These are phyloP conservation scores for Etheostoma cragini DNA, from an alignment of 2,113 vertebrate genomes.

Conservation along the genomic window DNA sequence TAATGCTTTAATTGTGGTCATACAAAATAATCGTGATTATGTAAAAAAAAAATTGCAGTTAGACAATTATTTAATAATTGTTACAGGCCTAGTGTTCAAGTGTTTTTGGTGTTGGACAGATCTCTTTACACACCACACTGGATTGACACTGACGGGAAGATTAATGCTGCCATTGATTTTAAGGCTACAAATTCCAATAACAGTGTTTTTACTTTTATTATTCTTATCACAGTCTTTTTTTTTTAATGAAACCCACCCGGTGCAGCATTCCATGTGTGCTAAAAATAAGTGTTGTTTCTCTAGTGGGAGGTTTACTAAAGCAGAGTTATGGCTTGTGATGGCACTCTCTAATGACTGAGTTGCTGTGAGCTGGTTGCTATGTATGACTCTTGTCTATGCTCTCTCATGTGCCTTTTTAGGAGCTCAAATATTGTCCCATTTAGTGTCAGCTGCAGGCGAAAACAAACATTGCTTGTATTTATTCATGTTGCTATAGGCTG, in stretches of 20 bases:
- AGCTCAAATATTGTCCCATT: constrained; percentile 60
- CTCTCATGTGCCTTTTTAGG: constrained; percentile 45
- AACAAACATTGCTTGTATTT: constrained; percentile 46
- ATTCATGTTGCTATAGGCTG: constrained; percentile 31
- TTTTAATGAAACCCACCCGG: not conserved
- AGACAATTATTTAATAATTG: too few relatives aligned
- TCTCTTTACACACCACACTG: not conserved
- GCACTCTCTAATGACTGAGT: constrained; percentile 45
- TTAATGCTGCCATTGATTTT: not conserved
- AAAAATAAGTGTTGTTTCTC: constrained; percentile 34
- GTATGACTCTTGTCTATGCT: constrained; percentile 30
- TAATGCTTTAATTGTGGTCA: too few relatives aligned
- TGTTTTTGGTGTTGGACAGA: constrained; percentile 22
- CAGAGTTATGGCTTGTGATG: constrained; percentile 30
- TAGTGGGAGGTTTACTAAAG: constrained; percentile 6
- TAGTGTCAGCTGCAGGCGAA: constrained; percentile 59
- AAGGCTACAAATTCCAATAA: constrained; percentile 1
- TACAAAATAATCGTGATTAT: too few relatives aligned
- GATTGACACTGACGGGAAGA: constrained; percentile 4
- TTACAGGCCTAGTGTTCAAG: too few relatives aligned
- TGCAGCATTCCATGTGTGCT: not conserved
- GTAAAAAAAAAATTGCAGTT: too few relatives aligned
- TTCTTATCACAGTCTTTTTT: not conserved
- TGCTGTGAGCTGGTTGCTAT: constrained; percentile 32
- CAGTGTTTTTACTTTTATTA: constrained; percentile 1